Conservation (phyloP, 2,797 vertebrate species). For the Spinus olivaceus region DNA sequence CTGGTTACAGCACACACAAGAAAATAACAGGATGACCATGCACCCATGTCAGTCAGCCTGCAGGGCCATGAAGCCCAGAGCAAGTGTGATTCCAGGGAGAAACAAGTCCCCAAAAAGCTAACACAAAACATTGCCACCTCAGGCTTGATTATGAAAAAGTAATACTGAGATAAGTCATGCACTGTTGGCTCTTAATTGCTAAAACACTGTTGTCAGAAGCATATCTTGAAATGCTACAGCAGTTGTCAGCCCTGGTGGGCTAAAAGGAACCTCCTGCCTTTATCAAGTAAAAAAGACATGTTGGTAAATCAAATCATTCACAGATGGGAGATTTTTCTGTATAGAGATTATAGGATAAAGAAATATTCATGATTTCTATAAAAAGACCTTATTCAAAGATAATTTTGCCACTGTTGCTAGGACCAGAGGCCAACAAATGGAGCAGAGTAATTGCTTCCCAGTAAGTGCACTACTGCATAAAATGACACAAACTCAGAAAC, state of each 20-base stretch:
- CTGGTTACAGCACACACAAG: background rate
- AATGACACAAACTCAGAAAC: background rate
- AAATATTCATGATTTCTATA: constrained; percentile 32
- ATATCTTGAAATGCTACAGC: background rate
- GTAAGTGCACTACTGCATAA: background rate
- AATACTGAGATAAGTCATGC: constrained; percentile 5
- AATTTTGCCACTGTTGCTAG: constrained; percentile 47
- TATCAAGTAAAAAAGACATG: constrained; percentile 12
- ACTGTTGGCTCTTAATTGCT: background rate
- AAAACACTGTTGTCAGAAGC: constrained; percentile 3
- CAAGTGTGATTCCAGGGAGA: background rate
- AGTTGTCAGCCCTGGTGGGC: background rate
- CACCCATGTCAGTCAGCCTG: background rate
- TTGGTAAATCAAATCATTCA: constrained; percentile 53
- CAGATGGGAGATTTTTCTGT: constrained; percentile 38
- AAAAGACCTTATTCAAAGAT: constrained; percentile 28
- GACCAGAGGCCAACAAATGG: background rate
- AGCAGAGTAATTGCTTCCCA: background rate
- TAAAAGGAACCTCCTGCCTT: background rate
- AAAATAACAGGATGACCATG: background rate
- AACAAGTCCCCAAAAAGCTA: background rate
- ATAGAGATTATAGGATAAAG: constrained; percentile 15
- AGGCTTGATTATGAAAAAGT: background rate
- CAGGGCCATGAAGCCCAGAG: background rate
- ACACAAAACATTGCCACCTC: background rate